Evolutionary conservation across 2,113 vertebrate species (phyloP).

Genomic region (Struthidea cinerea): DNA sequence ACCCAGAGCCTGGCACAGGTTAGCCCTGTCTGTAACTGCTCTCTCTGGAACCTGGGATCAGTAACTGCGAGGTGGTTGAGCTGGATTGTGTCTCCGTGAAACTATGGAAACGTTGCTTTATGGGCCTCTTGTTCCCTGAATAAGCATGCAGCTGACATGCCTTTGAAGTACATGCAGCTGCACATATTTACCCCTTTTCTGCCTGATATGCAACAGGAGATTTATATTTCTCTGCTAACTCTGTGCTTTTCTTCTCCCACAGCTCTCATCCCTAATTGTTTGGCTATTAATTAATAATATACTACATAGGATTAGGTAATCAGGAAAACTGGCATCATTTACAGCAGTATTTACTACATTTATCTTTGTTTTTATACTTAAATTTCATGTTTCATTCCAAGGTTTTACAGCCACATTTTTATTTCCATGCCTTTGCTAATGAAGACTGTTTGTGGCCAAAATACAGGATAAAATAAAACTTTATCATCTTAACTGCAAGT

Average conservation of each 20-base stretch:
- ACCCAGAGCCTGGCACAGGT: background rate
- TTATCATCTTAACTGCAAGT: slow-evolving; percentile 64
- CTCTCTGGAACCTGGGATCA: background rate
- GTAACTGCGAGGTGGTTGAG: background rate
- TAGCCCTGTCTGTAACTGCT: background rate
- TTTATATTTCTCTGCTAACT: slow-evolving; percentile 27
- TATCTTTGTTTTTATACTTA: slow-evolving; percentile 43
- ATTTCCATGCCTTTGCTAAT: slow-evolving; percentile 62
- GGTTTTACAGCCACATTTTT: slow-evolving; percentile 54
- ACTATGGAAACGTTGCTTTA: background rate
- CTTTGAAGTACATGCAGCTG: slow-evolving; percentile 40
- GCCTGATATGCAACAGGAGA: background rate
- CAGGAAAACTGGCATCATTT: background rate
- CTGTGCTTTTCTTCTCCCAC: background rate
- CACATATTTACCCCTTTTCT: slow-evolving; percentile 24
- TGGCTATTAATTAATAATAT: slow-evolving; percentile 20
- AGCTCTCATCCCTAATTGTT: background rate
- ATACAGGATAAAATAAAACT: slow-evolving; percentile 65
- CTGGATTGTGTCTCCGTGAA: background rate
- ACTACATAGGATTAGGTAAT: slow-evolving; percentile 24
- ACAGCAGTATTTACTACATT: background rate
- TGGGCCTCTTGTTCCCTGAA: background rate
- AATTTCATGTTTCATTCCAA: slow-evolving; percentile 62
- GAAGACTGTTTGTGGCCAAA: slow-evolving; percentile 67
- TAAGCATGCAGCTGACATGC: background rate